A percentile compares a stretch with the other conserved stretches of the same genome.
Conservation (phyloP, 1,140 invertebrate genomes). For the Glossosoma conforme region DNA sequence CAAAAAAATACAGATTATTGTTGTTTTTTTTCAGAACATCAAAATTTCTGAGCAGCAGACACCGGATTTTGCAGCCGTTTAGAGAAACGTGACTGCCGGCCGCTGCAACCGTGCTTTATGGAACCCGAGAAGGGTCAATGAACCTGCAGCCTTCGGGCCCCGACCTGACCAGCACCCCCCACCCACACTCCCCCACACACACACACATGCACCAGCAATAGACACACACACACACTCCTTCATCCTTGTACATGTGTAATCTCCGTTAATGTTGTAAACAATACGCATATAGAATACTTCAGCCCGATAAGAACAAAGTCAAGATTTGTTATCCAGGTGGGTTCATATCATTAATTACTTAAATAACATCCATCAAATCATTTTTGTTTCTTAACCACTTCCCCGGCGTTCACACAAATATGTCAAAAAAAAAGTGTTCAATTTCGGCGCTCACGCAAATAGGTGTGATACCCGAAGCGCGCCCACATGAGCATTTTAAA, state of each 20-base stretch:
- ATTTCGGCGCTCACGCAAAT: too few relatives aligned
- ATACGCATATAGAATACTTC: too few relatives aligned
- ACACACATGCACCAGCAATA: neutral
- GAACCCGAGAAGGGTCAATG: conserved; percentile 31
- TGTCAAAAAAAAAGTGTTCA: too few relatives aligned
- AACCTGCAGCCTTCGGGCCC: conserved; percentile 45
- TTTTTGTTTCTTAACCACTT: too few relatives aligned
- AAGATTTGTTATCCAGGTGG: conserved; percentile 12
- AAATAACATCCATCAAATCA: too few relatives aligned
- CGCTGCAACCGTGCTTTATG: conserved; percentile 25
- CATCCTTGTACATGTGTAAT: neutral
- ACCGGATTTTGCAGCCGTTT: conserved; percentile 90
- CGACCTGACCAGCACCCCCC: conserved; percentile 9
- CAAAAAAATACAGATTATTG: too few relatives aligned
- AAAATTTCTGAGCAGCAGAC: conserved; percentile 93
- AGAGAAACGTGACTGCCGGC: conserved; percentile 82
- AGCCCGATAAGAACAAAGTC: neutral
- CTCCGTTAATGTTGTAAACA: too few relatives aligned
- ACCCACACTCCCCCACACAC: neutral
- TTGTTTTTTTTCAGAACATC: conserved; percentile 71
- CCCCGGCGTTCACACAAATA: too few relatives aligned
- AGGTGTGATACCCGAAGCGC: too few relatives aligned
- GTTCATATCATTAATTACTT: neutral
- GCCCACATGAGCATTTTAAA: too few relatives aligned
- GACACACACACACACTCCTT: neutral